These are phyloP conservation scores for Drosophila aff. DNA, from an alignment of 1,140 invertebrate genomes.

Conservation along the genomic window DNA sequence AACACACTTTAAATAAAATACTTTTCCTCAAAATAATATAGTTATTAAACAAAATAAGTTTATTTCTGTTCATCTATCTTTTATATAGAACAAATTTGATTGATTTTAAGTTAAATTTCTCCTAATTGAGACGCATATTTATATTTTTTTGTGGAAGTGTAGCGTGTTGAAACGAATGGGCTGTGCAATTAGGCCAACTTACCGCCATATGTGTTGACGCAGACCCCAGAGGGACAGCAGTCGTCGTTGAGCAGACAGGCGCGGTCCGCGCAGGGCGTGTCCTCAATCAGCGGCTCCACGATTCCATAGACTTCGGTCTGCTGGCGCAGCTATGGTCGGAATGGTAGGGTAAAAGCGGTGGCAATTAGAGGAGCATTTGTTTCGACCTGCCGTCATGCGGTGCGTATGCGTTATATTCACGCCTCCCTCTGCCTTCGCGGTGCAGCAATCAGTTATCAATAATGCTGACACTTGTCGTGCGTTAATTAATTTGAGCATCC, in stretches of 20 bases:
- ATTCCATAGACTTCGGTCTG: conserved; percentile 85
- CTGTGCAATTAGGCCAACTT: conserved; percentile 65
- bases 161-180: too few species aligned
- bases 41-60: too few species aligned
- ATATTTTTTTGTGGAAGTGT: neutral
- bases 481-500: conserved; percentile 36
- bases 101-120: neutral
- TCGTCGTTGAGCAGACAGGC: conserved; percentile 90
- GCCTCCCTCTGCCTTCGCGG: neutral
- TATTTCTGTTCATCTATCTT: too few species aligned
- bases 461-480: conserved; percentile 26
- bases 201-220: conserved; percentile 91
- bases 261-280: conserved; percentile 88
- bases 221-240: conserved; percentile 91
- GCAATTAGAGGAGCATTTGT: conserved; percentile 55
- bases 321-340: conserved; percentile 41
- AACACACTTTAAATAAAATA: neutral
- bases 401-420: conserved; percentile 49
- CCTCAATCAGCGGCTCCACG: conserved; percentile 86
- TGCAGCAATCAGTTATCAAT: conserved; percentile 24
- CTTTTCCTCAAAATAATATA: neutral
- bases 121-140: neutral
- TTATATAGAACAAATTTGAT: neutral
- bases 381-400: conserved; percentile 7
- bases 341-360: conserved; percentile 14